Evolutionary conservation across 1,140 invertebrate species (phyloP), one percentile per base, ranked within the genome.

Genomic region (Lasioglossum albipes): DNA sequence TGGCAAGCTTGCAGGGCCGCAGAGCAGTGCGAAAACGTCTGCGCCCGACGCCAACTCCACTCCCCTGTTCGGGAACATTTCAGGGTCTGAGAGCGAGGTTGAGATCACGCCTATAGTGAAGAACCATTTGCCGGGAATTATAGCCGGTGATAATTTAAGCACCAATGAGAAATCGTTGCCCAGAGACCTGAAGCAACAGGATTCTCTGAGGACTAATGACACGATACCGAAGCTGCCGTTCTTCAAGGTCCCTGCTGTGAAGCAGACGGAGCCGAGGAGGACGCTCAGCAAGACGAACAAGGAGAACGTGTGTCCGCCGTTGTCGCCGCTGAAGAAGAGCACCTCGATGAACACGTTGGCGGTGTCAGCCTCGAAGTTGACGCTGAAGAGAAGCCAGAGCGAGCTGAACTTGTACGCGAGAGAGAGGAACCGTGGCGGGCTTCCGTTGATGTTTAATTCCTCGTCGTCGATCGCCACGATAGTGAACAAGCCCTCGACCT

Each of bases 41-140:
- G 86, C 79, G 12, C 92, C 91, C 0, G 71, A 91, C 52, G 92
- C 92, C 0, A 91, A 91, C 80, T 94, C 93, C 2, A 93, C 93
- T 0, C 87, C 84, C 7, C 57, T 92, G 31, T 20, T 85, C 0
- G 88, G 62, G 18, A 89, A 87, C 45, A 61, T 83, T 5, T 91
- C 89, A 0, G 90, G 88, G 10, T 92, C 91, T 0, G 92, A 93
- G 45, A 92, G 89, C 65, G 93, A 93, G 59, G 87, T 90, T 27
- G 92, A 93, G 75, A 92, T 94, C n/a, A 93, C 92, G 36, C 93
- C 93, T 0, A 92, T 93, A 16, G 89, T 93, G 0, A 93, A 93
- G 71, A 90, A 79, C 67, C 90, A 90, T 36, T 70, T 88, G 13
- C 76, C 90, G 1, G 89, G 89, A 7, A 87, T 91, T 20, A 87